These are phyloP conservation scores for Bolinopsis microptera DNA, from an alignment of 37 sponge, comb jelly and placozoan genomes.

Conservation along the genomic window DNA sequence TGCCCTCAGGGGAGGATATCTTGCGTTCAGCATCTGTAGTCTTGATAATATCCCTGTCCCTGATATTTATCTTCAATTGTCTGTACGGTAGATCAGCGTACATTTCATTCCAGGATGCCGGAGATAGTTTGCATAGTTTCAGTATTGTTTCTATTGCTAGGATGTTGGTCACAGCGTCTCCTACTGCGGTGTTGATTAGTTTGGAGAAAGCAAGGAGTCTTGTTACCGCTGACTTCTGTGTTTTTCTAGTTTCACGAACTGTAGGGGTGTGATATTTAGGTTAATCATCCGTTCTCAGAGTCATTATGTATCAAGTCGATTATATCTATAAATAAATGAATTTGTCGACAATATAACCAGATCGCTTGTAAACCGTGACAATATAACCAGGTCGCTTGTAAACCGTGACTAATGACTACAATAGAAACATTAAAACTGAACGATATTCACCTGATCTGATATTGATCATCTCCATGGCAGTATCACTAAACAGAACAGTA, in stretches of 20 bases:
- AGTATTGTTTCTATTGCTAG: slow-evolving; percentile 85
- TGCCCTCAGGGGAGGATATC: not conserved
- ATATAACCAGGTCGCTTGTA: too few relatives aligned
- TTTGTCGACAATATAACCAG: too few relatives aligned
- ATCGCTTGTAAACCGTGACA: too few relatives aligned
- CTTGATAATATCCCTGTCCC: not conserved
- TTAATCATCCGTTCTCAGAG: not conserved
- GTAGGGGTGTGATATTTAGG: not conserved
- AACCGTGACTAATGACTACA: too few relatives aligned
- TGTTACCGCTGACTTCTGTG: slow-evolving; percentile 66
- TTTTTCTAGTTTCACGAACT: not conserved
- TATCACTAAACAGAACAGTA: slow-evolving; percentile 86
- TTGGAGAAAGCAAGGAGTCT: slow-evolving; percentile 68
- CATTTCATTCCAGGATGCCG: slow-evolving; percentile 72
- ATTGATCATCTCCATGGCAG: slow-evolving; percentile 71
- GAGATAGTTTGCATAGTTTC: slow-evolving; percentile 67
- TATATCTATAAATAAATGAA: too few relatives aligned
- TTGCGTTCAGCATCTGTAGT: not conserved
- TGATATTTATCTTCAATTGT: not conserved
- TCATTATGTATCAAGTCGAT: not conserved
- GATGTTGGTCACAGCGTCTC: slow-evolving; percentile 89
- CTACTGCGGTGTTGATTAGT: slow-evolving; percentile 84
- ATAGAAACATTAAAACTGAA: too few relatives aligned
- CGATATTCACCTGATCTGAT: not conserved
- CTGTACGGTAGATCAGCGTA: slow-evolving; percentile 88